Percentiles rank a stretch among this genome's conserved stretches.
Conservation (phyloP, 2,888 invertebrate genomes). For the Chesias legatella region DNA sequence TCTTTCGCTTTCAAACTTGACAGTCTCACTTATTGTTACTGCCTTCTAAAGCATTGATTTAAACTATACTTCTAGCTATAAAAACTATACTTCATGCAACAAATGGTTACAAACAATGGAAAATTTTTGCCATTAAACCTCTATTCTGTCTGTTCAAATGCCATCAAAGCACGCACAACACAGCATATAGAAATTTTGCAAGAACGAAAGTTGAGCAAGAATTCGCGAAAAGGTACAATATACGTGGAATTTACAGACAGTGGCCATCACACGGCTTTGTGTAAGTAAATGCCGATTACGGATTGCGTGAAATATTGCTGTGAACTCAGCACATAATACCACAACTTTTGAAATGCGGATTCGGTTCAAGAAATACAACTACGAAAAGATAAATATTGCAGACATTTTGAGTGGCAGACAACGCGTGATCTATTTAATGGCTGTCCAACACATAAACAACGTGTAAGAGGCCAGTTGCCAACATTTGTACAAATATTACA, state of each 20-base stretch:
- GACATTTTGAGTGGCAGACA: no score
- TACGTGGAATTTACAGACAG: slow-evolving; percentile 34
- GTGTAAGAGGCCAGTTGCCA: no score
- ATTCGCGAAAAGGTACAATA: slow-evolving; percentile 41
- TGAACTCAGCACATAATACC: slow-evolving; percentile 22
- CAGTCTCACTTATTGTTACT: no score
- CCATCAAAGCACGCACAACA: slow-evolving; percentile 36
- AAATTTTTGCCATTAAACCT: slow-evolving; percentile 9
- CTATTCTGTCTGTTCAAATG: slow-evolving; percentile 18
- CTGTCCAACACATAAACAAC: no score
- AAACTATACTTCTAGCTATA: no score
- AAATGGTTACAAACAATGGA: background rate
- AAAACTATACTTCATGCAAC: no score
- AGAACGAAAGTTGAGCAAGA: slow-evolving; percentile 54
- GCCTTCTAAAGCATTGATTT: no score
- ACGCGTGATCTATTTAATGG: no score
- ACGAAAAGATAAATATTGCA: no score
- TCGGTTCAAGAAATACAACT: slow-evolving; percentile 6
- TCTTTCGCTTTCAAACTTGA: slow-evolving; percentile 1
- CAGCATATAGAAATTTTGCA: slow-evolving; percentile 42
- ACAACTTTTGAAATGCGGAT: slow-evolving; percentile 2
- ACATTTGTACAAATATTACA: no score
- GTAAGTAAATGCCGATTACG: slow-evolving; percentile 25
- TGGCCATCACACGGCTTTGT: slow-evolving; percentile 28
- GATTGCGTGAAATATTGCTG: slow-evolving; percentile 29